Evolutionary conservation across 2,113 vertebrate species (phyloP).

Genomic region (Cyprinus carpio): DNA sequence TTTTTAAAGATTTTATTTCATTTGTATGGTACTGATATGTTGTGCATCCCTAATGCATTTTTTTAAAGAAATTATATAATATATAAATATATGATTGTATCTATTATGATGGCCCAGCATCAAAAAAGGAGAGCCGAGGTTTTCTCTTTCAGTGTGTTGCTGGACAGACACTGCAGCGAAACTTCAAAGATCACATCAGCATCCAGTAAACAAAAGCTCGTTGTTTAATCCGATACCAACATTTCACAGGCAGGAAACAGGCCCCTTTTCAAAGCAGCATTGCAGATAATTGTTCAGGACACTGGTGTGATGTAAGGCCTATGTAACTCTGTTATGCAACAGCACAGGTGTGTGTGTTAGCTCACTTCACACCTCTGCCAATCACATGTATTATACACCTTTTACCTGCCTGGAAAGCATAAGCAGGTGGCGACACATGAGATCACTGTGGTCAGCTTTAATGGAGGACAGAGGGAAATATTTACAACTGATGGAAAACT

Average conservation of each 20-base stretch:
- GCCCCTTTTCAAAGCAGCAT: background rate
- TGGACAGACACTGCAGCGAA: background rate
- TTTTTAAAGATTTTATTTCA: background rate
- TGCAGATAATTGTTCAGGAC: background rate
- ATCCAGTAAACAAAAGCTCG: background rate
- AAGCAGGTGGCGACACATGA: background rate
- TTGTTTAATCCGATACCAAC: slow-evolving; percentile 10
- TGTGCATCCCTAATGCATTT: background rate
- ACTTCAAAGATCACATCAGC: slow-evolving; percentile 1
- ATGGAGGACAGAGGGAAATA: background rate
- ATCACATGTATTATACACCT: slow-evolving; percentile 16
- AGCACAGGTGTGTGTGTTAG: slow-evolving; percentile 26
- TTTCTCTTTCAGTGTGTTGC: background rate
- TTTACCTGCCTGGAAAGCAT: background rate
- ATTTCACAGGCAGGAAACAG: background rate
- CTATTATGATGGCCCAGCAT: background rate
- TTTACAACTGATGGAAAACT: background rate
- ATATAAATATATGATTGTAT: background rate
- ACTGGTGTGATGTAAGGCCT: slow-evolving; percentile 31
- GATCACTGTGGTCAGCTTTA: background rate
- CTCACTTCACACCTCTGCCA: slow-evolving; percentile 30
- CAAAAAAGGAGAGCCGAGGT: background rate
- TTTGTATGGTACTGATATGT: background rate
- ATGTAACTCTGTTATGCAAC: slow-evolving; percentile 32
- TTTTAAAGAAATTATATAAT: background rate